phyloP scores from a whole-genome alignment of 2,888 invertebrate genomes.

The Steromphala cineraria region DNA sequence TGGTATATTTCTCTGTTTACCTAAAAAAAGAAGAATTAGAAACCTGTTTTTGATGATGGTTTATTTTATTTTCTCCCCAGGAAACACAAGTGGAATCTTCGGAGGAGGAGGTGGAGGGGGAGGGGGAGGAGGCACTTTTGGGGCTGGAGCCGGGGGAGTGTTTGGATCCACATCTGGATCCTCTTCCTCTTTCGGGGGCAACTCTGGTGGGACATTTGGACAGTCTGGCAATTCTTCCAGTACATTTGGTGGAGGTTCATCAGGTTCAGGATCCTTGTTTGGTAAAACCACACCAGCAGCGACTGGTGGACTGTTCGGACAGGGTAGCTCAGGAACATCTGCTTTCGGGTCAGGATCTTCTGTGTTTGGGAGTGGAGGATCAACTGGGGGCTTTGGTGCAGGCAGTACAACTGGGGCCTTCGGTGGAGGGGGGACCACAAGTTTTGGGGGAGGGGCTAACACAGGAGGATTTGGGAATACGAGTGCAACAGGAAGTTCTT shows the following conservation, averaged over 20 bases:
- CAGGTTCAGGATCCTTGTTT: not conserved
- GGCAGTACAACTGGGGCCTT: not conserved
- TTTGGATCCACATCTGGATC: constrained; percentile 15
- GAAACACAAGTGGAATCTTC: not conserved
- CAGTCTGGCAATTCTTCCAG: constrained; percentile 7
- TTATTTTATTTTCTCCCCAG: not conserved
- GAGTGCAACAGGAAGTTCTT: not conserved
- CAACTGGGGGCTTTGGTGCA: not conserved
- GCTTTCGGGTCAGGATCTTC: not conserved
- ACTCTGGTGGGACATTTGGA: constrained; percentile 12
- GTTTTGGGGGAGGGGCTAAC: not conserved
- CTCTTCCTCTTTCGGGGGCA: not conserved
- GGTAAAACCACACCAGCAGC: constrained; percentile 16
- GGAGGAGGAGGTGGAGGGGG: constrained; percentile 23
- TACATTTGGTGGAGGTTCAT: constrained; percentile 3
- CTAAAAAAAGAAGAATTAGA: too few species aligned
- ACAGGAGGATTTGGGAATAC: constrained; percentile 13
- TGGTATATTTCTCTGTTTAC: too few species aligned
- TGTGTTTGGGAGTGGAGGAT: not conserved
- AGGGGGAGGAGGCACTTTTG: constrained; percentile 23
- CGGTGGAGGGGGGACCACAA: not conserved
- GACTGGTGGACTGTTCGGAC: constrained; percentile 28
- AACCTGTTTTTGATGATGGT: not conserved
- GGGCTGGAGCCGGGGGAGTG: not conserved
- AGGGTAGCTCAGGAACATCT: constrained; percentile 24